phyloP scores from a whole-genome alignment of 2,797 vertebrate genomes.

The Pseudochirops cupreus region DNA sequence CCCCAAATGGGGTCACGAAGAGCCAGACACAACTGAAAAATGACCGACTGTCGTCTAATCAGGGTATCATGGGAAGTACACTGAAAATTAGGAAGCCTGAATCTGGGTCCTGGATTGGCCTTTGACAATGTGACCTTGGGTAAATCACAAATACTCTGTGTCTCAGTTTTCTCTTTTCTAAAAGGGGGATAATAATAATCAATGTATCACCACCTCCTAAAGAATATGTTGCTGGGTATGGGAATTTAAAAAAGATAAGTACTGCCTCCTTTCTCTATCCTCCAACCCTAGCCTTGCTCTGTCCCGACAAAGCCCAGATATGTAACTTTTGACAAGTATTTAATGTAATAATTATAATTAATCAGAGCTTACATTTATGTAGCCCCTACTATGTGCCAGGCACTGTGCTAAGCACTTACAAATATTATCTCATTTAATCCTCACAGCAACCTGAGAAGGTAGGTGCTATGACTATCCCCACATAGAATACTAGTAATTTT shows the following conservation, averaged over 20 bases:
- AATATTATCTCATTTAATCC: accelerated
- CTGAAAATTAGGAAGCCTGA: background rate
- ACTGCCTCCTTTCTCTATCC: background rate
- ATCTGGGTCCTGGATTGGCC: background rate
- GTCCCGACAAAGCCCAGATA: background rate
- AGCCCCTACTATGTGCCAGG: background rate
- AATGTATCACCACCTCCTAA: background rate
- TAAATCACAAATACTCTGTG: background rate
- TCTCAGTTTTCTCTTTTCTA: background rate
- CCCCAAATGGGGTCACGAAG: background rate
- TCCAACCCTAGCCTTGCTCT: background rate
- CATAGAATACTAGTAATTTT: background rate
- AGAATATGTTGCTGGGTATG: background rate
- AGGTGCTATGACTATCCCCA: accelerated
- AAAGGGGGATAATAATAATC: background rate
- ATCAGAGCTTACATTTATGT: background rate
- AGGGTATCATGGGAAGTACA: background rate
- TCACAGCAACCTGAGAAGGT: accelerated
- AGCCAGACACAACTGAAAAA: background rate
- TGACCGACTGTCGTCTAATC: background rate
- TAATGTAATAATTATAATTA: background rate
- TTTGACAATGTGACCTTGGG: background rate
- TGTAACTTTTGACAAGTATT: background rate
- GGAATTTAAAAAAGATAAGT: background rate
- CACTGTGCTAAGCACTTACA: background rate